These are phyloP conservation scores for Toxotes jaculatrix DNA, from an alignment of 2,113 vertebrate species.

Conservation along the genomic window DNA sequence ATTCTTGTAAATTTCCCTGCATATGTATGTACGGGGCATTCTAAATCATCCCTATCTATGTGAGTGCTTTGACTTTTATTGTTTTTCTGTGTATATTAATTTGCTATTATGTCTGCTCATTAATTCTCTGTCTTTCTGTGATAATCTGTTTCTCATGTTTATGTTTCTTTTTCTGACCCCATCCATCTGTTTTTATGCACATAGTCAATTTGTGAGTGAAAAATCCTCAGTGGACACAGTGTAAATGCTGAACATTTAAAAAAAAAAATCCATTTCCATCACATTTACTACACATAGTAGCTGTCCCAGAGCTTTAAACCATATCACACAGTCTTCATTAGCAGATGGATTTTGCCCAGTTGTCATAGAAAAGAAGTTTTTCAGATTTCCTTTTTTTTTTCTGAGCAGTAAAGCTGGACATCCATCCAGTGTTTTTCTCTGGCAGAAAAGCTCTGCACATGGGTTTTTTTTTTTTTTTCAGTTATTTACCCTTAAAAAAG, in stretches of 20 bases:
- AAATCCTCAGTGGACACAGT: too few species aligned
- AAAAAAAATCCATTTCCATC: too few species aligned
- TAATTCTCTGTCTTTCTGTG: not conserved
- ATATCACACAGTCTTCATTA: not conserved
- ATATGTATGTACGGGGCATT: slow-evolving; percentile 12
- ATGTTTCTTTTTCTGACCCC: too few species aligned
- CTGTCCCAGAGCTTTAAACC: not conserved
- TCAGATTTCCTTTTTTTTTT: not conserved
- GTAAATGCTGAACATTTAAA: too few species aligned
- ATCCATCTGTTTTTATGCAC: too few species aligned
- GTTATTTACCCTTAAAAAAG: not conserved
- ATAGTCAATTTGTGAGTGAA: too few species aligned
- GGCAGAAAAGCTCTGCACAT: too few species aligned
- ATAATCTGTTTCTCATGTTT: too few species aligned
- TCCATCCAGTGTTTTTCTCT: too few species aligned
- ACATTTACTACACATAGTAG: not conserved
- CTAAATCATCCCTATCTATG: not conserved
- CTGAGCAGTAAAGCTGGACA: not conserved
- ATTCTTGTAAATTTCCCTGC: not conserved
- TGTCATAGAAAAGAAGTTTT: not conserved
- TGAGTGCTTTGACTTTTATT: not conserved
- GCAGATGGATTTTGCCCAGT: not conserved
- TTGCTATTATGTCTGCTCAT: not conserved
- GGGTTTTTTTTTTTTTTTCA: too few species aligned
- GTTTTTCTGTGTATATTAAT: slow-evolving; percentile 1